Evolutionary conservation across 2,113 vertebrate genomes (phyloP).

Genomic region (Boulengeromyrus knoepffleri): DNA sequence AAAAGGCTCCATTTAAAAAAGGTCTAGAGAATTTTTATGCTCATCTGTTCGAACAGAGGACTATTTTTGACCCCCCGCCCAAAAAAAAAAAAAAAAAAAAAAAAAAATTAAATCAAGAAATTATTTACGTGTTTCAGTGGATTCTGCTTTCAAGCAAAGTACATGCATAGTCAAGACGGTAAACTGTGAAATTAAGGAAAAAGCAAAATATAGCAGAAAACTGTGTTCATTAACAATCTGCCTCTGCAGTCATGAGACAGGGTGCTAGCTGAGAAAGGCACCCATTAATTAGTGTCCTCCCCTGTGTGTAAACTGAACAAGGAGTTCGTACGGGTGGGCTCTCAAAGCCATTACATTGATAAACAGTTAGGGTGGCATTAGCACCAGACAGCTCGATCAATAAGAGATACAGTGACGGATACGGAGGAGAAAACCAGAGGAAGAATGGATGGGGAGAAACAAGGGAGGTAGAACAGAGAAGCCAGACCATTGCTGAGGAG

Average conservation of each 20-base stretch:
- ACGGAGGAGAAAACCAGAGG: constrained; percentile 61
- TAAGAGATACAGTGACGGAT: constrained; percentile 53
- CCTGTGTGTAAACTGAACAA: constrained; percentile 25
- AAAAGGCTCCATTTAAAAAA: not conserved
- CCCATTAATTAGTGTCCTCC: constrained; percentile 9
- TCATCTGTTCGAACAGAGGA: not conserved
- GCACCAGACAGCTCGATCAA: constrained; percentile 69
- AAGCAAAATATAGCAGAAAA: not conserved
- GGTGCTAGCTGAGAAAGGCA: constrained; percentile 4
- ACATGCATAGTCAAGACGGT: not conserved
- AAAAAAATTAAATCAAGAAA: not conserved
- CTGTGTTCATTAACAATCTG: not conserved
- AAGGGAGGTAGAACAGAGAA: not conserved
- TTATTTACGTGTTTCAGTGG: not conserved
- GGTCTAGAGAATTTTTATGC: not conserved
- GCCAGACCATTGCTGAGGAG: not conserved
- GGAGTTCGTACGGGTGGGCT: constrained; percentile 55
- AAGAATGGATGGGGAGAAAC: constrained; percentile 31
- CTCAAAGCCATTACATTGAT: constrained; percentile 64
- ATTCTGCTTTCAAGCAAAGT: not conserved
- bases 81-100: not conserved
- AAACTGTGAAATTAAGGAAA: not conserved
- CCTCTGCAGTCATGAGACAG: not conserved
- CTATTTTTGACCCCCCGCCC: not conserved
- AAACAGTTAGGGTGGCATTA: constrained; percentile 71